These are phyloP conservation scores for Drosophila setosimentum DNA, from an alignment of 2,888 invertebrate species.

Conservation along the genomic window DNA sequence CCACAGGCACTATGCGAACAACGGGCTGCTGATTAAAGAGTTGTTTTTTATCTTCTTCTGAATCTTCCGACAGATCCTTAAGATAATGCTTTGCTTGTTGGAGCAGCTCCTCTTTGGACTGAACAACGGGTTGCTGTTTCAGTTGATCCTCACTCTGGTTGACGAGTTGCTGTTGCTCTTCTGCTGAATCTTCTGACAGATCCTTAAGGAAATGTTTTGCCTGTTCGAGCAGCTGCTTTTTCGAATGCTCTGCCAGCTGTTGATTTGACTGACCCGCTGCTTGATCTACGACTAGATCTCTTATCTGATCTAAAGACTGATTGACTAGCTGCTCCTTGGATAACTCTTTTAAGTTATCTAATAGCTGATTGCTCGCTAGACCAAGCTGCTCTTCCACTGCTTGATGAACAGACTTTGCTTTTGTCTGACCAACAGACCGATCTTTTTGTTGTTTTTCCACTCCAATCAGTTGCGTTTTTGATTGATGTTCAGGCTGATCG, in stretches of 20 bases:
- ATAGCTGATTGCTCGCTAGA: background rate
- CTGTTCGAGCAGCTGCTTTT: background rate
- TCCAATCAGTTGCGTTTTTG: background rate
- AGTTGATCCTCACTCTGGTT: background rate
- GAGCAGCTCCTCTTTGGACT: background rate
- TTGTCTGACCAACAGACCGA: background rate
- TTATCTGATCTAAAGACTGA: background rate
- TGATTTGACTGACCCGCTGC: background rate
- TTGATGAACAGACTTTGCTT: background rate
- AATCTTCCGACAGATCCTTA: background rate
- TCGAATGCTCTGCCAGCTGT: background rate
- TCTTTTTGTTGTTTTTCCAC: background rate
- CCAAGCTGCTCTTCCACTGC: background rate
- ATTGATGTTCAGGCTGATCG: background rate
- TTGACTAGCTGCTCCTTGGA: background rate
- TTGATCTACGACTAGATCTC: background rate
- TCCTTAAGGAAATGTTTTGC: background rate
- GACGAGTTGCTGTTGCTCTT: background rate
- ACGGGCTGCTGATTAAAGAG: constrained; percentile 14
- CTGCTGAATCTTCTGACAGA: background rate
- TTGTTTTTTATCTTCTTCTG: background rate
- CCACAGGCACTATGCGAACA: constrained; percentile 36
- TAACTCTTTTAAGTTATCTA: background rate
- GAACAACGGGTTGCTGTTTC: background rate
- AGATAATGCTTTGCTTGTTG: background rate